These are phyloP conservation scores for Trissolcus basalis DNA, from an alignment of 1,140 invertebrate genomes.

Conservation along the genomic window DNA sequence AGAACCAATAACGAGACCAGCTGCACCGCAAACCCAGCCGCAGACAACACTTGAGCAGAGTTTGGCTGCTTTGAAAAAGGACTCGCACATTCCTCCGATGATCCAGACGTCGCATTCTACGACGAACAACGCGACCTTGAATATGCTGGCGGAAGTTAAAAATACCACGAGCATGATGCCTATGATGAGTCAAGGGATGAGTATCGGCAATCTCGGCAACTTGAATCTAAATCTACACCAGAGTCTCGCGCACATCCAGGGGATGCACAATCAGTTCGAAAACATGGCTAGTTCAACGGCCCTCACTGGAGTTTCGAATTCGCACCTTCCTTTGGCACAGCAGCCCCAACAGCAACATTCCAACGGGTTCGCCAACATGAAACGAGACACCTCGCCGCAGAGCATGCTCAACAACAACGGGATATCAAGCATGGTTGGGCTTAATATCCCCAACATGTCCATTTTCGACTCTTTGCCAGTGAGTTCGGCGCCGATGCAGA, in stretches of 20 bases:
- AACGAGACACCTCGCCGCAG: slow-evolving; percentile 74
- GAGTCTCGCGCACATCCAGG: slow-evolving; percentile 58
- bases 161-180: slow-evolving; percentile 67
- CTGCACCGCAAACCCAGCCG: slow-evolving; percentile 29
- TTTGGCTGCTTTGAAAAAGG: slow-evolving; percentile 67
- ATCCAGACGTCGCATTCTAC: slow-evolving; percentile 64
- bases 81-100: slow-evolving; percentile 65
- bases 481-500: slow-evolving; percentile 72
- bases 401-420: slow-evolving; percentile 77
- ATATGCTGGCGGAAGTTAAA: slow-evolving; percentile 69
- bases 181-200: slow-evolving; percentile 65
- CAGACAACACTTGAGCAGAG: slow-evolving; percentile 66
- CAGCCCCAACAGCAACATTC: slow-evolving; percentile 61
- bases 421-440: slow-evolving; percentile 70
- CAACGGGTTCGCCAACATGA: slow-evolving; percentile 73
- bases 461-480: slow-evolving; percentile 80
- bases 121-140: slow-evolving; percentile 64
- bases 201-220: slow-evolving; percentile 66
- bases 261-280: slow-evolving; percentile 70
- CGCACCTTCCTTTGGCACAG: slow-evolving; percentile 65
- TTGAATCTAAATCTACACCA: slow-evolving; percentile 68
- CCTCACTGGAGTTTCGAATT: slow-evolving; percentile 64
- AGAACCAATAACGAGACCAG: slow-evolving; percentile 65
- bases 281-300: slow-evolving; percentile 64
- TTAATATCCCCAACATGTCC: slow-evolving; percentile 77